Evolutionary conservation across 2,888 invertebrate species (phyloP), one percentile per base, ranked within the genome.

Genomic region (Macrosiphum euphorbiae): DNA sequence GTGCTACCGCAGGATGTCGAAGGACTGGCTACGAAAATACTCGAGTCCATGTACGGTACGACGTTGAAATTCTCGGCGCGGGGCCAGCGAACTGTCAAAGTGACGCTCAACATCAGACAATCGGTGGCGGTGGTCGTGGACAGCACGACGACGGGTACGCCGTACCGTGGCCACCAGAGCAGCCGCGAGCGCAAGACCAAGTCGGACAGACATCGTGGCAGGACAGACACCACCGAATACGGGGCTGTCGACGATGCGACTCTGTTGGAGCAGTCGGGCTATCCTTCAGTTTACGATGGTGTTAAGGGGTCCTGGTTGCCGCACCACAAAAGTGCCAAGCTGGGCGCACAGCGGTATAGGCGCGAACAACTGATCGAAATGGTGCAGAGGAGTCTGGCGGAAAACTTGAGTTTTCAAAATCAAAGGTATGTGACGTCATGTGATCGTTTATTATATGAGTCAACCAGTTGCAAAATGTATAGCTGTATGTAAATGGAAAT

Each of bases 371-470:
- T 94, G 41, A 50, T 94, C n/a, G 90, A 86, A 41, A 86, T 94
- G 94, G 90, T 94, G 8, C 58, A 90, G 11, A 90, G 41, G 52
- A 94, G 90, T 67, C 90, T 94, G 86, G 94, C 94, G 67, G 94
- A 94, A 94, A 94, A 90, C 87, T 94, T 94, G 94, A 94, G 94
- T 94, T 94, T 94, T 67, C 94, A 94, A 86, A 94, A 67, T 86
- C 61, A 61, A 90, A 67, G 90, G 94, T 94, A 67, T 16, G 78
- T 41, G 20, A 78, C 20, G 20, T 8, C 20, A 35, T 35, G 35
- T 8, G 2, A 35, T 35, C 20, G 35, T 35, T 16, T 35, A 35
- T 8, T 78, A 20, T 20, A 35, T 35, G 20, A 78, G 0, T 41
- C 78, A 2, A 8, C 8, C 20, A 20, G 3, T 35, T 78, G 35